These are phyloP conservation scores for Acinonyx jubatus DNA, from an alignment of 2,113 vertebrate genomes.

Conservation along the genomic window DNA sequence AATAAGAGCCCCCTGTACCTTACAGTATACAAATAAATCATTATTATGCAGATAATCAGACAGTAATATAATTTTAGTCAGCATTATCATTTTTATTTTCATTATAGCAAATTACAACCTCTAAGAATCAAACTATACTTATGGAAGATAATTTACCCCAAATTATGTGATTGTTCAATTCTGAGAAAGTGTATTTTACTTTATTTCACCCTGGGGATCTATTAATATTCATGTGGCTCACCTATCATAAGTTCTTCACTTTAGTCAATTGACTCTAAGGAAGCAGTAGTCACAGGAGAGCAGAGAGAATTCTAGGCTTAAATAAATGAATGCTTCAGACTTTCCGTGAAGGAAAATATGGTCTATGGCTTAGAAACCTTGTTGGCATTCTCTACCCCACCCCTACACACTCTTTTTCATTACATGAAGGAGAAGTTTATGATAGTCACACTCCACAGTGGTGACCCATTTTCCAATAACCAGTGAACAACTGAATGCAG, in stretches of 20 bases:
- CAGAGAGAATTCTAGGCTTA: neutral
- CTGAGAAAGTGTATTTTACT: slow-evolving; percentile 34
- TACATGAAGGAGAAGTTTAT: neutral
- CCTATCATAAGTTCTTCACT: neutral
- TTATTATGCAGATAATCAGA: neutral
- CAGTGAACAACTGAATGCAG: neutral
- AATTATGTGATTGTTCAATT: neutral
- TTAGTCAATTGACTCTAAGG: neutral
- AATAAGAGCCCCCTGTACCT: neutral
- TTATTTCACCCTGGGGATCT: neutral
- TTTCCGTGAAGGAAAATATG: neutral
- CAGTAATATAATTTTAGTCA: neutral
- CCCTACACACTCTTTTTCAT: neutral
- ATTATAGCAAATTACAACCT: neutral
- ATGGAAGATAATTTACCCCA: neutral
- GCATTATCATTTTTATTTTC: neutral
- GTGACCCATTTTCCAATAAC: neutral
- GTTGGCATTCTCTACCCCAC: neutral
- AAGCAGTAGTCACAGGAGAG: neutral
- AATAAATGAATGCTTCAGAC: neutral
- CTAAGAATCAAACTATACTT: neutral
- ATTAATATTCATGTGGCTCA: neutral
- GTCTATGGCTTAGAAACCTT: neutral
- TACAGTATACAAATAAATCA: neutral
- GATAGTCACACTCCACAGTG: neutral